Base-by-base conservation (phyloP, 1,140 invertebrate species). In the Scaptomyza graminum region DNA sequence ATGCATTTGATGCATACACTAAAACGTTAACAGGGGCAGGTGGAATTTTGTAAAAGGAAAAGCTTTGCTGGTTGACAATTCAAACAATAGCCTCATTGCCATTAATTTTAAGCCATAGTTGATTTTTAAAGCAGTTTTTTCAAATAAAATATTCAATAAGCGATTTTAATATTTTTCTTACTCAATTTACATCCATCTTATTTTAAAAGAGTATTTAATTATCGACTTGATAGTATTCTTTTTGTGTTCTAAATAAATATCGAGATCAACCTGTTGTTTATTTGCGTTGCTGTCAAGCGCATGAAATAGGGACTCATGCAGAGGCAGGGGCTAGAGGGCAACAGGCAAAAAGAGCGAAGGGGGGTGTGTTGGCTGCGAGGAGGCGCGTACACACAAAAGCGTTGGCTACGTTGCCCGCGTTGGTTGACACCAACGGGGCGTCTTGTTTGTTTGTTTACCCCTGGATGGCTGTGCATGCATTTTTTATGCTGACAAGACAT, bases 401-500 rank as follows among this genome's bases (percentile, higher is more conserved):
- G 25, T n/a, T 43, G 22, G 22, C 28, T 31, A 31, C 28, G 28
- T 7, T 31, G 25, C 25, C 2, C 25, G 16, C 54, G 49, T 46
- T 54, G 76, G 63, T 71, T 77, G 66, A 77, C 71, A 74, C 70
- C 74, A 73, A 62, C 52, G 75, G 49, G 46, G 65, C 50, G 62
- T 66, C 69, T 84, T 84, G 76, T 83, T 83, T 83, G 80, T 79
- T 83, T 79, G 76, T 46, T 78, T 74, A 77, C 69, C 56, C 74
- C 69, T 59, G 52, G 76, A 50, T 63, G 78, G 78, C 68, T 76
- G 75, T 81, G 74, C 67, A 76, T 83, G 80, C 80, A 84, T 84
- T 83, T 83, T 80, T 84, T 83, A 83, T 74, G 76, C 80, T 83
- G 80, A 83, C 76, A 84, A 78, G 62, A 83, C 80, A 83, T 83